Evolutionary conservation across 2,888 invertebrate species (phyloP), one percentile per base, ranked within the genome.

Genomic region (Thumatha senex): DNA sequence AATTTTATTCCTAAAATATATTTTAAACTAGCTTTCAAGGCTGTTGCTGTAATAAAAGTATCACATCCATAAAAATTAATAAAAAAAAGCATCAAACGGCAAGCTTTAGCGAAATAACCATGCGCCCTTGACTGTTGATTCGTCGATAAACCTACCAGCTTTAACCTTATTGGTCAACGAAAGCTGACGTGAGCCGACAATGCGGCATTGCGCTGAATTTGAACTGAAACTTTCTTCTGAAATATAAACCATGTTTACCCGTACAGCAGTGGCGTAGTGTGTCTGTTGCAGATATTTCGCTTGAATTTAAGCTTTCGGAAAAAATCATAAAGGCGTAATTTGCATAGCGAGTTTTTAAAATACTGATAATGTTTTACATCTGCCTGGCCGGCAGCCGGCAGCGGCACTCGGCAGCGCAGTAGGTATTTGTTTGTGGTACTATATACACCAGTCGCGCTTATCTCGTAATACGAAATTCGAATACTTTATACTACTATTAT

Each of bases 71-170:
- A 5, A 24, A 24, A 24, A n/a, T n/a, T n/a, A n/a, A n/a, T n/a
- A n/a, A n/a, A n/a, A n/a, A n/a, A n/a, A n/a, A n/a, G n/a, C n/a
- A n/a, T n/a, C n/a, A n/a, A 24, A 5, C 18, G 18, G 18, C 18
- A 24, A 24, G 18, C 18, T 24, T 7, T 24, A 42, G 43, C 56
- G 43, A 59, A 63, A 63, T 61, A 61, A 61, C 56, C 54, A 48
- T 30, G 58, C 40, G 67, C 55, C 66, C 66, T 66, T 67, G 67
- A 67, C 61, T 47, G 55, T 55, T 66, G 63, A 66, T 67, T 66
- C 59, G 66, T 66, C 66, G 67, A 66, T 66, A 66, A 61, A 63
- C 50, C 48, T 49, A 36, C 54, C 40, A 31, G 67, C 61, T 61
- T 40, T 40, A 47, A 55, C 61, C 64, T 49, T 38, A 67, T 66